phyloP scores from a whole-genome alignment of 2,888 invertebrate species.

The Acleris literana region DNA sequence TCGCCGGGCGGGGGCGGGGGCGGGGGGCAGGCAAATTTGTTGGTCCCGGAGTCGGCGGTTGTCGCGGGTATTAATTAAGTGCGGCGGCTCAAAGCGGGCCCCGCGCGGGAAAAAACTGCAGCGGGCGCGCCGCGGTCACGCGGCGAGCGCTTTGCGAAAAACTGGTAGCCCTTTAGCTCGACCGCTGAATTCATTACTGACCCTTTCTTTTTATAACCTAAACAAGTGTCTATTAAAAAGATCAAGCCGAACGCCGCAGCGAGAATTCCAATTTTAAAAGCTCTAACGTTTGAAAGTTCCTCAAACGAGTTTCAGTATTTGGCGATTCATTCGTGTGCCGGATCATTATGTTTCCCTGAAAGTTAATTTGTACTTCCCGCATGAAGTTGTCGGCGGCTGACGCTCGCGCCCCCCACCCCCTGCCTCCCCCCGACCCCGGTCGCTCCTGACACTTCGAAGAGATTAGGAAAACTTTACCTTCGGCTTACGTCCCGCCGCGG shows the following conservation, averaged over 20 bases:
- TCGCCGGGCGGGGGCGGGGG: slow-evolving; percentile 40
- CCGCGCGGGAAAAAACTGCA: slow-evolving; percentile 48
- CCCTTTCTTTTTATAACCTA: slow-evolving; percentile 32
- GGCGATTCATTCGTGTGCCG: slow-evolving; percentile 21
- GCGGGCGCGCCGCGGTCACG: slow-evolving; percentile 36
- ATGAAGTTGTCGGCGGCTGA: slow-evolving; percentile 26
- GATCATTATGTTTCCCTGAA: slow-evolving; percentile 33
- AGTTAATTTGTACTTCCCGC: slow-evolving; percentile 32
- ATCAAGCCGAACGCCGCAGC: slow-evolving; percentile 24
- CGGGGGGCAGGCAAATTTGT: slow-evolving; percentile 67
- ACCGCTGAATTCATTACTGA: slow-evolving; percentile 33
- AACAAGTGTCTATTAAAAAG: slow-evolving; percentile 37
- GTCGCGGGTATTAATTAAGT: slow-evolving; percentile 70
- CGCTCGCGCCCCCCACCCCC: not conserved
- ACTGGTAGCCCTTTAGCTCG: slow-evolving; percentile 37
- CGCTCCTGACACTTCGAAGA: slow-evolving; percentile 14
- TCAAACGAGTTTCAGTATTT: slow-evolving; percentile 3
- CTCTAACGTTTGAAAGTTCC: slow-evolving; percentile 6
- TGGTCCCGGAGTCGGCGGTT: slow-evolving; percentile 54
- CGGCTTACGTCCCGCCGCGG: not conserved
- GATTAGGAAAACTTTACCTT: slow-evolving; percentile 24
- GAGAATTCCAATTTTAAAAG: slow-evolving; percentile 26
- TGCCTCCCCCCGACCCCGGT: too few species aligned
- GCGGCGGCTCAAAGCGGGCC: slow-evolving; percentile 46
- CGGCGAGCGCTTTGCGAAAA: slow-evolving; percentile 37